A percentile compares a stretch with the other conserved stretches of the same genome.
phyloP scores from a whole-genome alignment of 2,113 vertebrate species.

The Hepsetus odoe region DNA sequence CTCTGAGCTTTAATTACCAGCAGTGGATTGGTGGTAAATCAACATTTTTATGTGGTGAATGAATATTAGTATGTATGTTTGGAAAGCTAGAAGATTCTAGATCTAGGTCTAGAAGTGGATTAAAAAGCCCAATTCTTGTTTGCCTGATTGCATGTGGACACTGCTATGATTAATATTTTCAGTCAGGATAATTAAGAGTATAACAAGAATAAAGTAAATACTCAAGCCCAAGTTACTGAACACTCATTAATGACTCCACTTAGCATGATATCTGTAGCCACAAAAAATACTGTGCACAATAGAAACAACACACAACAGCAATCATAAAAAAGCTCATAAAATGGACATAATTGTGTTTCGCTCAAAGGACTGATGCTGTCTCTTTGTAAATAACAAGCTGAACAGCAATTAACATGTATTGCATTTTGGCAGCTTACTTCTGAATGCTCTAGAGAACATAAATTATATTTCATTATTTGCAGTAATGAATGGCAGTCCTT shows the following conservation, averaged over 20 bases:
- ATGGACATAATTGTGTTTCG: neutral
- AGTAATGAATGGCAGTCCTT: slow-evolving; percentile 10
- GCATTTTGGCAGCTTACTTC: neutral
- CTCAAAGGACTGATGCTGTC: neutral
- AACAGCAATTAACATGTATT: slow-evolving; percentile 8
- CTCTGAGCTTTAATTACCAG: no score
- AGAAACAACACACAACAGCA: neutral
- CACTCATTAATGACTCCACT: neutral
- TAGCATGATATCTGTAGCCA: neutral
- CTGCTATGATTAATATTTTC: slow-evolving; percentile 1
- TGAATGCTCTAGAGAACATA: slow-evolving; percentile 8
- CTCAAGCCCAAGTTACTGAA: neutral
- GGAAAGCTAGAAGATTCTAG: no score
- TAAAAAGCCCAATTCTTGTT: no score
- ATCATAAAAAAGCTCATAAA: neutral
- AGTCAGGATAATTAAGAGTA: neutral
- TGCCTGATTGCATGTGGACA: no score
- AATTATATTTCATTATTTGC: slow-evolving; percentile 3
- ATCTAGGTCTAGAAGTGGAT: no score
- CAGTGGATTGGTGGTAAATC: no score
- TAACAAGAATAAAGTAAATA: neutral
- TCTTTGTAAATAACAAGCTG: slow-evolving; percentile 3
- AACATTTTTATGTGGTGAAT: no score
- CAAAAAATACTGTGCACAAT: neutral
- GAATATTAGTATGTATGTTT: no score